Conservation (phyloP, 2,888 invertebrate genomes). For the Hyppa rectilinea region DNA sequence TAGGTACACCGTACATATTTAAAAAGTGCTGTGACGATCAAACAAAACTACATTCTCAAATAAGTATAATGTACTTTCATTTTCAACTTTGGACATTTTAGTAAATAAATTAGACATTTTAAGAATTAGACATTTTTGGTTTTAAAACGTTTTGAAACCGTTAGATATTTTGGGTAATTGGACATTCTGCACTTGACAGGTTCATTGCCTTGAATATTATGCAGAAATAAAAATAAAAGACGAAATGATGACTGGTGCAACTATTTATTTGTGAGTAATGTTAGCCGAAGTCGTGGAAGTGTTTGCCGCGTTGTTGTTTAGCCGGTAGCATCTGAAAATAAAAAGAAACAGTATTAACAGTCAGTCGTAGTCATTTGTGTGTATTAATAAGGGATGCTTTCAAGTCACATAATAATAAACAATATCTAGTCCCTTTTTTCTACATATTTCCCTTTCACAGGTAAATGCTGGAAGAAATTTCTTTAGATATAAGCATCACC, state of each 20-base stretch:
- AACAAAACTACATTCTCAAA: background rate
- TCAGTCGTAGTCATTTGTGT: background rate
- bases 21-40: too few relatives aligned
- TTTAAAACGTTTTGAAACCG: background rate
- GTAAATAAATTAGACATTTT: background rate
- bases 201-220: background rate
- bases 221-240: slow-evolving; percentile 8
- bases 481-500: background rate
- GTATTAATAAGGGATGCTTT: background rate
- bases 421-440: background rate
- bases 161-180: background rate
- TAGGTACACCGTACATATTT: too few relatives aligned
- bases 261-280: slow-evolving; percentile 41
- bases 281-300: slow-evolving; percentile 25
- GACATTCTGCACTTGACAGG: background rate
- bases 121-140: background rate
- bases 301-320: slow-evolving; percentile 10
- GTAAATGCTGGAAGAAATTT: background rate
- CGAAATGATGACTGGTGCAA: slow-evolving; percentile 26
- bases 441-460: background rate
- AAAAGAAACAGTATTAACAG: background rate
- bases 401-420: background rate
- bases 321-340: slow-evolving; percentile 50
- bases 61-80: too few relatives aligned
- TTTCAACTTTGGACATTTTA: background rate